Percentiles rank a stretch among this genome's conserved stretches.
Conservation (phyloP, 2,113 vertebrate species). For the Campylomormyrus tamandua region DNA sequence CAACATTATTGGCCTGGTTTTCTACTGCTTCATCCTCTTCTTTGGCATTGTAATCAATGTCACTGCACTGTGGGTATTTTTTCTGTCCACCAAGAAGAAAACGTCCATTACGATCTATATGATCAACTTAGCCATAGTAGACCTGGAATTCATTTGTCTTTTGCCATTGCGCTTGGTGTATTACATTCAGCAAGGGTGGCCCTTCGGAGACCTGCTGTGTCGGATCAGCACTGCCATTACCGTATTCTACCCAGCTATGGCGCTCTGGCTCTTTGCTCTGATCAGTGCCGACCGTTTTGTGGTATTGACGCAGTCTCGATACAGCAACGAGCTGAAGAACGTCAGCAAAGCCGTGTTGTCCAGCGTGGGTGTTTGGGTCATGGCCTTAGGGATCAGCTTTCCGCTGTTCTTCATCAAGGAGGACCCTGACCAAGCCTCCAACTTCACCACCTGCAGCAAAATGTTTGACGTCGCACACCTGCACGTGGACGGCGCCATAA, state of each 20-base stretch:
- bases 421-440: conserved; percentile 66
- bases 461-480: conserved; percentile 78
- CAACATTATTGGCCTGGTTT: conserved; percentile 67
- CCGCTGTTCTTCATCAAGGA: conserved; percentile 67
- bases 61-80: conserved; percentile 89
- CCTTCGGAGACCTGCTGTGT: conserved; percentile 79
- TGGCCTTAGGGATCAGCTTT: conserved; percentile 69
- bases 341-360: conserved; percentile 73
- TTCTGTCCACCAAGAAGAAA: conserved; percentile 86
- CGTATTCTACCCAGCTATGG: conserved; percentile 87
- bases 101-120: conserved; percentile 88
- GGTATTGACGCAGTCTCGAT: conserved; percentile 85
- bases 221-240: conserved; percentile 70
- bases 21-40: conserved; percentile 73
- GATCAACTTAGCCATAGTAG: conserved; percentile 87
- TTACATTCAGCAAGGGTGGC: conserved; percentile 69
- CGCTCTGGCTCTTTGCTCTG: conserved; percentile 85
- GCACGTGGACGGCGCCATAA: conserved; percentile 62
- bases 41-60: conserved; percentile 79
- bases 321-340: conserved; percentile 81
- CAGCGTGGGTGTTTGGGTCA: conserved; percentile 75
- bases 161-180: conserved; percentile 84
- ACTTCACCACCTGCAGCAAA: conserved; percentile 79
- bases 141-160: conserved; percentile 73
- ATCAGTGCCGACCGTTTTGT: conserved; percentile 90